A percentile compares a stretch with the other conserved stretches of the same genome.
phyloP scores from a whole-genome alignment of 1,140 invertebrate species.

The Scaptomyza graminum region DNA sequence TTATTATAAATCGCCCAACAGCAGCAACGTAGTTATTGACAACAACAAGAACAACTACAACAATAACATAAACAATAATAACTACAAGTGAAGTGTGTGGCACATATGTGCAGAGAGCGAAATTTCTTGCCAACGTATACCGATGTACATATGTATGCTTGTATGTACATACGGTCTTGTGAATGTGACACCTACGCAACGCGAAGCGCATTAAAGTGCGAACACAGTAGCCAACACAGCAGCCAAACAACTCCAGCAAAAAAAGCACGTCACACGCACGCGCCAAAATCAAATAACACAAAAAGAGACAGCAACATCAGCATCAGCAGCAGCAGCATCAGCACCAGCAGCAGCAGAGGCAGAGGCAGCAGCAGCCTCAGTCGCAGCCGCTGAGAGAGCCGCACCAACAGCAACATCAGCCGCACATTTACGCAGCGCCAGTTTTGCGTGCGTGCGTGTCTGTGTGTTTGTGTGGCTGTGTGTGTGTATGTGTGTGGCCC shows the following conservation, averaged over 20 bases:
- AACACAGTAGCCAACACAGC: constrained; percentile 28
- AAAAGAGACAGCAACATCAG: constrained; percentile 42
- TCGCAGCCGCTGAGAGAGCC: constrained; percentile 2
- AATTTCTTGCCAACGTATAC: constrained; percentile 12
- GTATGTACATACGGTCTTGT: constrained; percentile 27
- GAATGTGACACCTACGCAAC: constrained; percentile 56
- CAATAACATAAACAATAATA: neutral
- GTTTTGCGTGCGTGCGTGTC: constrained; percentile 33
- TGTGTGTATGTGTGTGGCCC: constrained; percentile 15
- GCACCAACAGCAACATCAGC: constrained; percentile 9
- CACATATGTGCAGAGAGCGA: constrained; percentile 8
- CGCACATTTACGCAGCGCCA: constrained; percentile 34
- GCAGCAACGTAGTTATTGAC: neutral
- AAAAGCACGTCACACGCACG: constrained; percentile 56
- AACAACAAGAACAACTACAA: constrained; percentile 2
- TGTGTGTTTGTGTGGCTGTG: constrained; percentile 4
- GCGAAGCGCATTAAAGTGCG: constrained; percentile 53
- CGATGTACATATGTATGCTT: constrained; percentile 19
- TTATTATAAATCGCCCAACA: constrained; percentile 18
- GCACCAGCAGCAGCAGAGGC: constrained; percentile 18
- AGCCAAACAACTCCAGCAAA: constrained; percentile 8
- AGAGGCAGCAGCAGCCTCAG: constrained; percentile 8
- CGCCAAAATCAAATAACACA: constrained; percentile 46
- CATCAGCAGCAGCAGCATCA: constrained; percentile 16
- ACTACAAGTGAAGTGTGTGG: constrained; percentile 9